Base-by-base conservation (phyloP, 2,113 vertebrate species). In the Oophaga pumilio region DNA sequence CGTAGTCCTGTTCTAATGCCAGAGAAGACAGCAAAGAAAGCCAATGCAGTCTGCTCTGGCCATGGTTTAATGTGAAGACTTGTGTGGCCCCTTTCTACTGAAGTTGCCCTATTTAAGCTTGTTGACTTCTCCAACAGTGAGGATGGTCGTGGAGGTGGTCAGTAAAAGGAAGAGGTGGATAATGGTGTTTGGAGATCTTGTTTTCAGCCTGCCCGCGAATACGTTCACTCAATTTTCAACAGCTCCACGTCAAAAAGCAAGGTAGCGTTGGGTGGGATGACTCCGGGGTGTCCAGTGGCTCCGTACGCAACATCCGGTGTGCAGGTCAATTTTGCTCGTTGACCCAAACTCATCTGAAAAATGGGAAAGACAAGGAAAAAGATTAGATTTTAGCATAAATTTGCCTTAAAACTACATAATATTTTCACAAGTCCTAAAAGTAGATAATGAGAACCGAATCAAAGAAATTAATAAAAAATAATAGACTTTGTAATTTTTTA, bases 221-320 rank as follows among this genome's bases (percentile, higher is more conserved):
- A 90, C 15, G 69, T 90, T 98, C 94, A 99, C 94, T 99, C 98
- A 92, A 99, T 93, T 93, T 97, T 97, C 90, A 99, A 96, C 87
- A 99, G 97, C 91, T 99, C 98, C 94, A 99, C 98, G 0, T 99
- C 98, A 15, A 99, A 99, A 93, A 99, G 95, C 89, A 99, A 97
- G 0, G 98, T 98, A 90, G 98, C 98, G 11, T 99, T 98, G 66
- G 97, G 96, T 52, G 98, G 98, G 94, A 99, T 99, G 93, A 99
- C 98, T 73, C 98, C 98, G 0, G 98, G 98, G 92, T 99, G 98
- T 87, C 98, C 98, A 0, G 97, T 98, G 83, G 94, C 91, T 93
- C 98, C 98, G 0, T 99, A 99, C 1, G 98, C 98, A 96, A 99
- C 95, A 79, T 99, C 98, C 20, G 98, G 97, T 90, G 97, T 97